Evolutionary conservation across 2,888 invertebrate species (phyloP).

Genomic region (Epirrita christyi): DNA sequence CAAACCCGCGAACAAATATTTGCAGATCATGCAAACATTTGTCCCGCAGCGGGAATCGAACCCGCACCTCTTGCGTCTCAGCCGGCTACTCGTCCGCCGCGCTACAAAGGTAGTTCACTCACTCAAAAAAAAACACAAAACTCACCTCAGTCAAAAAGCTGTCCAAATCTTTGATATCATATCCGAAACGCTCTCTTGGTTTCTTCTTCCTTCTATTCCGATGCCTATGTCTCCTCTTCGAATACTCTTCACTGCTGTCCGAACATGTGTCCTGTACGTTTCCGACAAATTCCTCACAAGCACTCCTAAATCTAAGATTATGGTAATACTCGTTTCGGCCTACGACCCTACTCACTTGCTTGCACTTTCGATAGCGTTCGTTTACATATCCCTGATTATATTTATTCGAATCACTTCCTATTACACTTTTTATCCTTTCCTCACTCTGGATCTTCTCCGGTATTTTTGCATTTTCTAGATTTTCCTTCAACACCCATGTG

Average conservation of each 20-base stretch:
- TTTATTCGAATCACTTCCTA: conserved; percentile 50
- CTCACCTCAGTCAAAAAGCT: conserved; percentile 90
- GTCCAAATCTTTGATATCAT: conserved; percentile 92
- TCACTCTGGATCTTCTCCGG: conserved; percentile 52
- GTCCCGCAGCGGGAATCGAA: too few relatives aligned
- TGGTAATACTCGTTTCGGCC: conserved; percentile 79
- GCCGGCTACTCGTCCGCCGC: too few relatives aligned
- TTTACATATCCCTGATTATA: conserved; percentile 48
- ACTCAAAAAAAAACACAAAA: neutral
- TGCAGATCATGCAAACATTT: too few relatives aligned
- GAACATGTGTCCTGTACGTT: conserved; percentile 57
- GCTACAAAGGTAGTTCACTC: too few relatives aligned
- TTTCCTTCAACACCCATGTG: conserved; percentile 90
- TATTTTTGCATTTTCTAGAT: conserved; percentile 74
- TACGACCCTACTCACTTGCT: conserved; percentile 57
- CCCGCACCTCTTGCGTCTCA: too few relatives aligned
- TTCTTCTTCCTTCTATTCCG: conserved; percentile 75
- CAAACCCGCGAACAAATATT: too few relatives aligned
- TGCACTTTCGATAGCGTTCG: conserved; percentile 62
- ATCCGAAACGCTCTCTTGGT: conserved; percentile 85
- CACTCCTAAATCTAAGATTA: conserved; percentile 73
- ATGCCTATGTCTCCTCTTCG: conserved; percentile 75
- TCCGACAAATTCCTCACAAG: conserved; percentile 72
- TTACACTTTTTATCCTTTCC: conserved; percentile 47
- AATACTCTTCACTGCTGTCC: conserved; percentile 73